A percentile compares a stretch with the other conserved stretches of the same genome.
Evolutionary conservation across 2,113 vertebrate genomes (phyloP).

Genomic region (Corynorhinus townsendii): DNA sequence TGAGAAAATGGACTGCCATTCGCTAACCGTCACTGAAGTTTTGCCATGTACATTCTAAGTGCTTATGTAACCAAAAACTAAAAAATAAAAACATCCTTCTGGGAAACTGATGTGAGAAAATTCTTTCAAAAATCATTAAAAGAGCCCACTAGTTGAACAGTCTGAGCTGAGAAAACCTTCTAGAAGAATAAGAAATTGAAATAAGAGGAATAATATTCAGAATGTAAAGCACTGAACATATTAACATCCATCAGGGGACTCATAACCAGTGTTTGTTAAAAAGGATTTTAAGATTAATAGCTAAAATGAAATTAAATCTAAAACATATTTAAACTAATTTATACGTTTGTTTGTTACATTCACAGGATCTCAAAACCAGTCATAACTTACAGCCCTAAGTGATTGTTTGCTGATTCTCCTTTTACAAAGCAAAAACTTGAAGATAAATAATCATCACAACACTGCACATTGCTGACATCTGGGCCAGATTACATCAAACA

Average conservation of each 20-base stretch:
- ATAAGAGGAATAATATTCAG: constrained; percentile 34
- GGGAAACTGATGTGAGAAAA: constrained; percentile 46
- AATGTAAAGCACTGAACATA: constrained; percentile 28
- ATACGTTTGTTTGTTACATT: constrained; percentile 1
- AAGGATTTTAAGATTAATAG: constrained; percentile 64
- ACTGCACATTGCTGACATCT: constrained; percentile 7
- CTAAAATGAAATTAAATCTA: constrained; percentile 61
- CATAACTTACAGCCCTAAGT: not conserved
- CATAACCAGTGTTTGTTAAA: constrained; percentile 54
- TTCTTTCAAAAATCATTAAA: constrained; percentile 43
- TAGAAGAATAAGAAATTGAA: constrained; percentile 52
- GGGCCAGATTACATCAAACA: constrained; percentile 64
- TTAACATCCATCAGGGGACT: constrained; percentile 50
- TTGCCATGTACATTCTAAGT: not conserved
- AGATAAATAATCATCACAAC: constrained; percentile 48
- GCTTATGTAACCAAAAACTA: not conserved
- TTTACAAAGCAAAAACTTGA: constrained; percentile 34
- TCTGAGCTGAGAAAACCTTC: constrained; percentile 42
- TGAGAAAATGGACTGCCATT: not conserved
- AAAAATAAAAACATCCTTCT: not conserved
- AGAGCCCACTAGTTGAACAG: not conserved
- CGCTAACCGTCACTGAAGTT: not conserved
- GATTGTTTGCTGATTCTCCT: constrained; percentile 29
- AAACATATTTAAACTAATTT: constrained; percentile 50
- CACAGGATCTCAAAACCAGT: constrained; percentile 31